These are phyloP conservation scores for Pelodytes ibericus DNA, from an alignment of 2,797 vertebrate species.

Conservation along the genomic window DNA sequence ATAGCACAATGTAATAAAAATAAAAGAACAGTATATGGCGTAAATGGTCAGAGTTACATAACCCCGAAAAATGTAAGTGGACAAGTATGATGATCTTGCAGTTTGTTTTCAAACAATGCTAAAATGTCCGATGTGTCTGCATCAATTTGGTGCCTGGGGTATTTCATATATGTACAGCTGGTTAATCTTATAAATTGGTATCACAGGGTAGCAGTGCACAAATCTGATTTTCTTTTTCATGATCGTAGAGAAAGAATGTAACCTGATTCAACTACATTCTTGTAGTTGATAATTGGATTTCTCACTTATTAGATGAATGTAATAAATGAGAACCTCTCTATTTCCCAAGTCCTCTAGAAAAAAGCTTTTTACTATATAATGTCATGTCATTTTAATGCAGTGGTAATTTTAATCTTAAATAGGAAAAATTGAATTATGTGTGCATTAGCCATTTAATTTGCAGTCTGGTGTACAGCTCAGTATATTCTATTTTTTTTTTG, in stretches of 20 bases:
- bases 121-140: conserved; percentile 40
- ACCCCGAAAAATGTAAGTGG: conserved; percentile 38
- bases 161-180: conserved; percentile 20
- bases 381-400: too few relatives aligned
- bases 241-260: too few relatives aligned
- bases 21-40: conserved; percentile 21
- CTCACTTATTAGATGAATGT: too few relatives aligned
- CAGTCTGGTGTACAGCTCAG: too few relatives aligned
- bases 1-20: not conserved
- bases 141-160: conserved; percentile 33
- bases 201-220: conserved; percentile 12
- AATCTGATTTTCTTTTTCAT: not conserved
- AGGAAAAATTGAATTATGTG: too few relatives aligned
- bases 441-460: too few relatives aligned
- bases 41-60: conserved; percentile 26
- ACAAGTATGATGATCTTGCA: conserved; percentile 52
- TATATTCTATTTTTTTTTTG: too few relatives aligned
- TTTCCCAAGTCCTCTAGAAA: too few relatives aligned
- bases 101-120: conserved; percentile 23
- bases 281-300: not conserved
- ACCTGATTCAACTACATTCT: not conserved
- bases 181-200: conserved; percentile 33
- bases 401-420: too few relatives aligned
- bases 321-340: too few relatives aligned
- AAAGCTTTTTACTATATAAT: too few relatives aligned